Conservation (phyloP, 2,888 invertebrate species). For the Drosophila falleni region DNA sequence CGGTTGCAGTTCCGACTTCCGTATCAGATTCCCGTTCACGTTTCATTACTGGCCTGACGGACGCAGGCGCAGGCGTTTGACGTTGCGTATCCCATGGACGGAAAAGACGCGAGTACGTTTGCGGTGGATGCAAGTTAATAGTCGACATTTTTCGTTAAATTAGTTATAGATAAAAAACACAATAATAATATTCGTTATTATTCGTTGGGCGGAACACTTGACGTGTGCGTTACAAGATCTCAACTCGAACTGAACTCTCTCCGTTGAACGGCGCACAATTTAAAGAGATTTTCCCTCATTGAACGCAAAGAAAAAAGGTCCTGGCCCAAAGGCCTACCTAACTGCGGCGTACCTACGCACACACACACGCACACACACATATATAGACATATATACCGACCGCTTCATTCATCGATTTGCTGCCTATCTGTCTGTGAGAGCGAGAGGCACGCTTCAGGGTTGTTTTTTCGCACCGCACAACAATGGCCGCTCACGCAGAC, state of each 20-base stretch:
- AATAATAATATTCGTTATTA: slow-evolving; percentile 3
- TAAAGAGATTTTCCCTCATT: slow-evolving; percentile 71
- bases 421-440: slow-evolving; percentile 72
- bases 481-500: slow-evolving; percentile 76
- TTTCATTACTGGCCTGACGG: slow-evolving; percentile 59
- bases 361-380: slow-evolving; percentile 27
- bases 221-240: slow-evolving; percentile 78
- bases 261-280: slow-evolving; percentile 68
- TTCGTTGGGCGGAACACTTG: slow-evolving; percentile 61
- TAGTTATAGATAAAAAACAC: slow-evolving; percentile 9
- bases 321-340: slow-evolving; percentile 66
- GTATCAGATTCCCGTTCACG: slow-evolving; percentile 49
- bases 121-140: slow-evolving; percentile 83
- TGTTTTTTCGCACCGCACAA: slow-evolving; percentile 76
- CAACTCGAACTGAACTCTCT: slow-evolving; percentile 81
- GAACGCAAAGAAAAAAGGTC: slow-evolving; percentile 52
- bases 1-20: slow-evolving; percentile 41
- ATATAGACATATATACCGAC: slow-evolving; percentile 20
- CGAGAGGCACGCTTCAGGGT: slow-evolving; percentile 67
- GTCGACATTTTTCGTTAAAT: slow-evolving; percentile 73
- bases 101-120: slow-evolving; percentile 87
- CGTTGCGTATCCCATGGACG: slow-evolving; percentile 88
- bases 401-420: slow-evolving; percentile 77
- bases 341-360: slow-evolving; percentile 49
- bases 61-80: slow-evolving; percentile 47